Percentiles rank a stretch among this genome's conserved stretches.
Conservation (phyloP, 1,140 invertebrate species). For the Pseudomyrmex cubaensis region DNA sequence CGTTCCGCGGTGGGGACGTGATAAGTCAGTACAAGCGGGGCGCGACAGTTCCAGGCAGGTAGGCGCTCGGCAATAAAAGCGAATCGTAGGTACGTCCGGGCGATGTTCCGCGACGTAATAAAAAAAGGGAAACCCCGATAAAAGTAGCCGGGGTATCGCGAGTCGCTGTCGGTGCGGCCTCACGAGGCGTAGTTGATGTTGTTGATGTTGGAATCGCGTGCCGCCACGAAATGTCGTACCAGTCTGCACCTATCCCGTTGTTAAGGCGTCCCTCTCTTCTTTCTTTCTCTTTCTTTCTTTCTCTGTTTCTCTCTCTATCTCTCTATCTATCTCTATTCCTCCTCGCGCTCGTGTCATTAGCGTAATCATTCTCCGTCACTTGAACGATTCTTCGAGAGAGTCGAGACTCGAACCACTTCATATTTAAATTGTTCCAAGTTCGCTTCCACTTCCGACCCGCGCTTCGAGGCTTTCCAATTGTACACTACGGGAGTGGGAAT, state of each 20-base stretch:
- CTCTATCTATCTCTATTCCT: neutral
- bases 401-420: slow-evolving; percentile 68
- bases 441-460: slow-evolving; percentile 45
- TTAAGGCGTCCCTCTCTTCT: slow-evolving; percentile 48
- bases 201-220: slow-evolving; percentile 74
- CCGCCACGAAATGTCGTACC: slow-evolving; percentile 73
- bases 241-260: slow-evolving; percentile 77
- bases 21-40: slow-evolving; percentile 50
- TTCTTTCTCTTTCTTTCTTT: neutral
- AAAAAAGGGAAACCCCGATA: slow-evolving; percentile 57
- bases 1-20: slow-evolving; percentile 16
- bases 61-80: slow-evolving; percentile 61
- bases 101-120: slow-evolving; percentile 51
- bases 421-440: slow-evolving; percentile 66
- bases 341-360: slow-evolving; percentile 74
- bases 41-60: slow-evolving; percentile 15
- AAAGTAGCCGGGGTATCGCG: slow-evolving; percentile 51
- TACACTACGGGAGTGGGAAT: slow-evolving; percentile 32
- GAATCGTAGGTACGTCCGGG: slow-evolving; percentile 51
- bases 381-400: slow-evolving; percentile 69
- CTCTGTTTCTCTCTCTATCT: neutral
- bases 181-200: slow-evolving; percentile 59
- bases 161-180: slow-evolving; percentile 32
- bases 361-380: slow-evolving; percentile 81
- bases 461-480: slow-evolving; percentile 51